A percentile compares a stretch with the other conserved stretches of the same genome.
Conservation (phyloP, 1,140 invertebrate species). For the Lordiphosa stackelbergi region DNA sequence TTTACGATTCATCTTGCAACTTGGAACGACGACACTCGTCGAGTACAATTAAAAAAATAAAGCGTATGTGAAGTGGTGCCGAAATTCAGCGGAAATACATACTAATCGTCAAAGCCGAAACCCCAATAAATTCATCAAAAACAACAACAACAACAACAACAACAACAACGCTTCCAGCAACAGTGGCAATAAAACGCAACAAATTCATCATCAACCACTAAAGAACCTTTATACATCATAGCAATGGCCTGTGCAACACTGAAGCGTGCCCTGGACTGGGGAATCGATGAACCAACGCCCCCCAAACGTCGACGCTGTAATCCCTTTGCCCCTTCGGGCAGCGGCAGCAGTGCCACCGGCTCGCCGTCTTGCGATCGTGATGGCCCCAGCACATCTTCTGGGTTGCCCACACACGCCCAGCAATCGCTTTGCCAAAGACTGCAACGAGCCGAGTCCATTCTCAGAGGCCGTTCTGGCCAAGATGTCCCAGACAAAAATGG, state of each 20-base stretch:
- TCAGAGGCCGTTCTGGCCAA: conserved; percentile 84
- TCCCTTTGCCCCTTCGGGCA: no score
- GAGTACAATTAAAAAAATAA: conserved; percentile 65
- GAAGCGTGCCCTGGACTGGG: no score
- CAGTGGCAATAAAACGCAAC: conserved; percentile 39
- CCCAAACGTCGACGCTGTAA: no score
- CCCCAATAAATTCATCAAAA: conserved; percentile 15
- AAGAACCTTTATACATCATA: conserved; percentile 39
- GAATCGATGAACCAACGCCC: no score
- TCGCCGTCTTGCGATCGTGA: no score
- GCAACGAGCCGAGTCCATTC: conserved; percentile 89
- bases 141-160: conserved; percentile 14
- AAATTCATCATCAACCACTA: conserved; percentile 2
- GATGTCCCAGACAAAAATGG: conserved; percentile 95
- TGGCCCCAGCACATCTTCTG: no score
- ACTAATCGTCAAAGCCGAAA: conserved; percentile 11
- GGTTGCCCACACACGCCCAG: no score
- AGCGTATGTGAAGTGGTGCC: conserved; percentile 67
- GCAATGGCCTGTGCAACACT: conserved; percentile 96
- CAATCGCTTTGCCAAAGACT: no score
- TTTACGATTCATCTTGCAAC: conserved; percentile 30
- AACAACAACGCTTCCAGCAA: conserved; percentile 31
- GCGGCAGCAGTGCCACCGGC: no score
- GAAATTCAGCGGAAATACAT: conserved; percentile 38
- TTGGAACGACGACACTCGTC: conserved; percentile 34